Conservation (phyloP, 1,140 invertebrate species). For the Acromyrmex heyeri region DNA sequence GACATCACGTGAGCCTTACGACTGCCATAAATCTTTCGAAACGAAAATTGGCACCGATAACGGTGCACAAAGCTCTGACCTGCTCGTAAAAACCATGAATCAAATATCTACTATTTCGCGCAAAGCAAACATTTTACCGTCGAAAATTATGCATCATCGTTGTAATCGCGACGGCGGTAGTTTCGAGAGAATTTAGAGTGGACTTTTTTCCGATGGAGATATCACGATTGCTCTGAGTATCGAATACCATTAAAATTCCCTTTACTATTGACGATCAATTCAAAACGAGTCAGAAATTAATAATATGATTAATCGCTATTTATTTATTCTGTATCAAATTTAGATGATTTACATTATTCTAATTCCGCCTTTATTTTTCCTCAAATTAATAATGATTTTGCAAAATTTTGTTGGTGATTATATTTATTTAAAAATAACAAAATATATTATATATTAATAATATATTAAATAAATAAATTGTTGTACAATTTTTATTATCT, state of each 20-base stretch:
- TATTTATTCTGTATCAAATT: background rate
- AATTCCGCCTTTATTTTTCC: background rate
- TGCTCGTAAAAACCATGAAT: constrained; percentile 58
- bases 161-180: background rate
- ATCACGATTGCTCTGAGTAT: background rate
- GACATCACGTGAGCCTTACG: constrained; percentile 57
- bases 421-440: background rate
- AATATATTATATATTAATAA: background rate
- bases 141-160: constrained; percentile 29
- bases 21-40: constrained; percentile 43
- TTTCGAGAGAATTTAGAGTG: background rate
- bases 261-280: background rate
- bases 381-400: background rate
- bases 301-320: background rate
- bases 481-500: background rate
- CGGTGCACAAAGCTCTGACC: constrained; percentile 14
- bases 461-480: background rate
- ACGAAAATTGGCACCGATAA: constrained; percentile 55
- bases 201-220: background rate
- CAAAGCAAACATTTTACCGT: constrained; percentile 53
- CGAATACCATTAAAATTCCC: background rate
- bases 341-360: background rate
- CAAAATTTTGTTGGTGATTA: background rate
- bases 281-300: background rate
- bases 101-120: constrained; percentile 61